Evolutionary conservation across 2,888 invertebrate genomes (phyloP), one percentile per base, ranked within the genome.

Genomic region (Phasia obesa): DNA sequence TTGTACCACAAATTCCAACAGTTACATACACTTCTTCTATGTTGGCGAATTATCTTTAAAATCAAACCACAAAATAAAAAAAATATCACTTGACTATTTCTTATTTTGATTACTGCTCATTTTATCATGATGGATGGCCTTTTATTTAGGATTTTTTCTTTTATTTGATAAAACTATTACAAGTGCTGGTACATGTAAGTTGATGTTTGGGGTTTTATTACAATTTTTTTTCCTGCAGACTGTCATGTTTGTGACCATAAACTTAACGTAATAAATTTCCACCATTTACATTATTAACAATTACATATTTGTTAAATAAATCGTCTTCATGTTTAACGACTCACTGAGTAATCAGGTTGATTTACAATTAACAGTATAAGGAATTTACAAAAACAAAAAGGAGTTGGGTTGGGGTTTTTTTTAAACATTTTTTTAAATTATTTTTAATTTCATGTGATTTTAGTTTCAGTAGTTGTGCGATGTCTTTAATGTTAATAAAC

Each of bases 281-380:
- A 19, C 53, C 55, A 59, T 65, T 71, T 17, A 51, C 59, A 42
- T 42, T 65, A 38, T 65, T 59, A 51, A 59, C 57, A 65, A 70
- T 51, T 62, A 60, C 44, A 62, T 69, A 51, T 69, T 49, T 23
- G 15, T 73, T 25, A 51, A 64, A 17, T 82, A 70, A 81, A 74
- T 78, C 82, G 62, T 65, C 78, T 83, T 79, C 65, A 79, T 83
- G 49, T 79, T 83, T 79, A 83, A 75, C 71, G 79, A 83, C 71
- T 79, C 78, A 83, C 71, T 83, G 75, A 55, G 75, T 83, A 83
- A 79, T 79, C 83, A 71, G 83, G 60, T 67, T 83, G 79, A 70
- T 83, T 83, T 75, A 67, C 70, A 75, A 83, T 83, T 75, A 71
- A 70, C 65, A 44, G 64, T 65, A 21, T 31, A 17, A 47, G 38